Percentiles rank a stretch among this genome's conserved stretches.
Evolutionary conservation across 2,113 vertebrate species (phyloP).

Genomic region (Paedocypris sp.): DNA sequence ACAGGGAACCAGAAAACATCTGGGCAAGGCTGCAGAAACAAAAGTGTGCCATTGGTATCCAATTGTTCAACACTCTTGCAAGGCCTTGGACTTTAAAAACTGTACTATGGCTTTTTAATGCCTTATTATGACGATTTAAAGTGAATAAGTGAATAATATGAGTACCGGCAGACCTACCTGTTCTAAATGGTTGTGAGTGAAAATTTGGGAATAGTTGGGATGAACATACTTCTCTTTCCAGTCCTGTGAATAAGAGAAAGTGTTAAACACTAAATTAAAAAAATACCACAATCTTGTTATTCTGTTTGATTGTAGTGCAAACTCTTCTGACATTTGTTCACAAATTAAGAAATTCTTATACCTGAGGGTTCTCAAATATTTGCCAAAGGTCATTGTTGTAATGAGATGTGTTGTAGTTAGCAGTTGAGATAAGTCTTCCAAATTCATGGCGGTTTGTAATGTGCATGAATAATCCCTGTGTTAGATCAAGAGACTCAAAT

Average conservation of each 20-base stretch:
- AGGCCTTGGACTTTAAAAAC: too few species aligned
- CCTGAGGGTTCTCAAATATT: conserved; percentile 97
- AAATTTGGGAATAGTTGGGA: conserved; percentile 83
- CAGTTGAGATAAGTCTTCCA: conserved; percentile 87
- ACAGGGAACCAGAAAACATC: conserved; percentile 99
- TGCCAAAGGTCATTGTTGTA: conserved; percentile 95
- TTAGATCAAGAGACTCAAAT: conserved; percentile 47
- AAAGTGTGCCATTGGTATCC: neutral
- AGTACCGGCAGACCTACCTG: conserved; percentile 60
- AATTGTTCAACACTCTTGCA: too few species aligned
- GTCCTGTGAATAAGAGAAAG: conserved; percentile 61
- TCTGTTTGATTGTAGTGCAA: neutral
- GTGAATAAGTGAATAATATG: neutral
- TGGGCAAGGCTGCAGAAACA: conserved; percentile 77
- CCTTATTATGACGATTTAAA: too few species aligned
- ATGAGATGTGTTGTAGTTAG: conserved; percentile 91
- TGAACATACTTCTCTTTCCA: conserved; percentile 98
- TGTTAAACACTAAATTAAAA: too few species aligned
- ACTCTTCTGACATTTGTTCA: conserved; percentile 12
- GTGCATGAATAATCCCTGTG: conserved; percentile 94
- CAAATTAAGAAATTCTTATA: conserved; percentile 54
- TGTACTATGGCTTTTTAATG: too few species aligned
- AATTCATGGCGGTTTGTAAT: conserved; percentile 92
- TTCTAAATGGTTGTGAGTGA: conserved; percentile 85
- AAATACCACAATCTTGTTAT: too few species aligned